Evolutionary conservation across 2,888 invertebrate genomes (phyloP).

Genomic region (Plutella xylostella): DNA sequence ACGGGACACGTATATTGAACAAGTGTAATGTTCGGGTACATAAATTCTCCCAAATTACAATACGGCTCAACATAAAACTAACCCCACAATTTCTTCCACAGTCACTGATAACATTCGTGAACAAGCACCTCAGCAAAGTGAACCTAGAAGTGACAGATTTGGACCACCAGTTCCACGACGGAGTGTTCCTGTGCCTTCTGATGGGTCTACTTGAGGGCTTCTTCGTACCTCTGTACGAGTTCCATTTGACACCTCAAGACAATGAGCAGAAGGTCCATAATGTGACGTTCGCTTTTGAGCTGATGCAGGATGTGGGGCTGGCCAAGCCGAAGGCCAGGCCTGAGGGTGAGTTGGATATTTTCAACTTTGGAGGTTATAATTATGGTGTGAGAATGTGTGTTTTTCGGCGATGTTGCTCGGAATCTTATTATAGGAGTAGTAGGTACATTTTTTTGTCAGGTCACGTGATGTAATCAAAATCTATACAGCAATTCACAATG

Average conservation of each 20-base stretch:
- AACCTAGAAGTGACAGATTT: conserved; percentile 95
- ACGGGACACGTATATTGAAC: too few relatives aligned
- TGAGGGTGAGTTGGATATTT: conserved; percentile 78
- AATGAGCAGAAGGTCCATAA: conserved; percentile 96
- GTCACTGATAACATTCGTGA: conserved; percentile 97
- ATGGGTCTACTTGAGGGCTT: conserved; percentile 98
- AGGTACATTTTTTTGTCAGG: too few relatives aligned
- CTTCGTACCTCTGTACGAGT: conserved; percentile 95
- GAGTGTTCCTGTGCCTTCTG: conserved; percentile 93
- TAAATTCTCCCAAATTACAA: too few relatives aligned
- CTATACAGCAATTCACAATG: too few relatives aligned
- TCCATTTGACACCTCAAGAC: conserved; percentile 92
- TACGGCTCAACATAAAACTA: too few relatives aligned
- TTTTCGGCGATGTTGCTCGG: background rate
- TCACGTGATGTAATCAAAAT: too few relatives aligned
- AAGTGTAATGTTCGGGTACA: too few relatives aligned
- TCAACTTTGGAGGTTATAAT: background rate
- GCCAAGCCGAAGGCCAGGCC: conserved; percentile 95
- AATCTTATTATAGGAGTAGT: too few relatives aligned
- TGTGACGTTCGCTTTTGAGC: conserved; percentile 95
- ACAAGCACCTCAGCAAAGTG: conserved; percentile 96
- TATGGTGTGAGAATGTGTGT: background rate
- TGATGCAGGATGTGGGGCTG: conserved; percentile 97
- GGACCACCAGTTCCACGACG: conserved; percentile 96
- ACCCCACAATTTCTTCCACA: conserved; percentile 66